Percentiles rank a stretch among this genome's conserved stretches.
Conservation (phyloP, 92 coral and sea anemone species). For the Bergia sp. region DNA sequence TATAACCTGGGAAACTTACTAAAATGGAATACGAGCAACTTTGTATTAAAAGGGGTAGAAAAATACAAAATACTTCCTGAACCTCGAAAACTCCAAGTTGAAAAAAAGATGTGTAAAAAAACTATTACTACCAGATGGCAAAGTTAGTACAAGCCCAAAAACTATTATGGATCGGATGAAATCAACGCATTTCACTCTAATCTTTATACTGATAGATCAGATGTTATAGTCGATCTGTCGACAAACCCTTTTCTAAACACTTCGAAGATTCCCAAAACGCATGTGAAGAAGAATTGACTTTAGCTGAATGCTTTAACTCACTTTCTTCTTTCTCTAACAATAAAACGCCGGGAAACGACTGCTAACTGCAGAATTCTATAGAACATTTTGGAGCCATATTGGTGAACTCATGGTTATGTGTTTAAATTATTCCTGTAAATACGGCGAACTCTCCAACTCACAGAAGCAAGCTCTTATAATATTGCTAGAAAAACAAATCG, state of each 20-base stretch:
- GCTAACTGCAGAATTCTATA: neutral
- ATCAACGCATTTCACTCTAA: constrained; percentile 7
- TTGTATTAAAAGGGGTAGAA: no score
- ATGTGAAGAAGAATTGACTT: constrained; percentile 40
- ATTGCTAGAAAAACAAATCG: neutral
- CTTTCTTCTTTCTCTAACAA: neutral
- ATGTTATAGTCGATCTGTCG: no score
- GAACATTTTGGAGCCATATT: constrained; percentile 32
- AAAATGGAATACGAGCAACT: no score
- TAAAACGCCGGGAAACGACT: constrained; percentile 19
- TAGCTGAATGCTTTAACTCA: constrained; percentile 43
- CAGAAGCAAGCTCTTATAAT: neutral
- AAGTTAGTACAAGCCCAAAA: neutral
- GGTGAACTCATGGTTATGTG: constrained; percentile 12
- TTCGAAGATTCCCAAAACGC: constrained; percentile 16
- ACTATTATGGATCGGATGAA: constrained; percentile 36
- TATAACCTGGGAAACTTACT: no score
- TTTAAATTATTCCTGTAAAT: neutral
- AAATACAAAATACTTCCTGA: no score
- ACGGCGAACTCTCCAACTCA: neutral
- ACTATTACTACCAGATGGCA: neutral
- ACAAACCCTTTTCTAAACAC: no score
- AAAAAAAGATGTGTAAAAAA: neutral
- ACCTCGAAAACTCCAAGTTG: no score
- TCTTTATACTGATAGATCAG: neutral